Evolutionary conservation across 2,888 invertebrate genomes (phyloP), one percentile per base, ranked within the genome.

Genomic region (Pseudoips prasinana): DNA sequence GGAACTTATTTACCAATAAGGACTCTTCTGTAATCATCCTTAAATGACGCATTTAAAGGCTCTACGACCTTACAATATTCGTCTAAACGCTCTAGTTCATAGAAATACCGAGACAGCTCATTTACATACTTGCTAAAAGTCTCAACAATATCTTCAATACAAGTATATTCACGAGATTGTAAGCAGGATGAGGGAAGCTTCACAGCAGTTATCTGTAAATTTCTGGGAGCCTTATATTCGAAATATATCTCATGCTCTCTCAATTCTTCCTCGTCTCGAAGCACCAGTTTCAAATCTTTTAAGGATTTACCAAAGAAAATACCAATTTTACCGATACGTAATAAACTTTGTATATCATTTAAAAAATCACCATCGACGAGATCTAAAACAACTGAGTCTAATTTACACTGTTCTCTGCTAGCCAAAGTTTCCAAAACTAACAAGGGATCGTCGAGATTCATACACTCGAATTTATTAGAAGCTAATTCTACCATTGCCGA

Each of bases 1-100:
- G n/a, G n/a, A n/a, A n/a, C n/a, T n/a, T 30, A 32, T 36, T 46
- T 49, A 87, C 87, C 85, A 32, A 88, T 42, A 20, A 68, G 43
- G 48, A 88, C 77, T 65, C 70, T 77, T 48, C 87, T 73, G 41
- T 68, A 86, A 31, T 81, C 71, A 54, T 86, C 80, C 58, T 77
- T 83, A 32, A 73, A 82, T 22, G 79, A 63, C 30, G 73, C 71
- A 27, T 69, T 59, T 7, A 62, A 23, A 1, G 87, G 87, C 40
- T 88, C 87, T 66, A 80, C 68, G 1, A 88, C 60, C 7, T 64
- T 66, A 53, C 82, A 87, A 33, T 48, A 54, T 8, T 50, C 43
- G 47, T 84, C 80, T 35, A 87, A 76, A 22, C 48, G 51, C 30
- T 84, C 82, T 29, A 88, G 61, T 52, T 82, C 77, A 47, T 58